These are phyloP conservation scores for Euclidia mi DNA, from an alignment of 2,888 invertebrate genomes.

Conservation along the genomic window DNA sequence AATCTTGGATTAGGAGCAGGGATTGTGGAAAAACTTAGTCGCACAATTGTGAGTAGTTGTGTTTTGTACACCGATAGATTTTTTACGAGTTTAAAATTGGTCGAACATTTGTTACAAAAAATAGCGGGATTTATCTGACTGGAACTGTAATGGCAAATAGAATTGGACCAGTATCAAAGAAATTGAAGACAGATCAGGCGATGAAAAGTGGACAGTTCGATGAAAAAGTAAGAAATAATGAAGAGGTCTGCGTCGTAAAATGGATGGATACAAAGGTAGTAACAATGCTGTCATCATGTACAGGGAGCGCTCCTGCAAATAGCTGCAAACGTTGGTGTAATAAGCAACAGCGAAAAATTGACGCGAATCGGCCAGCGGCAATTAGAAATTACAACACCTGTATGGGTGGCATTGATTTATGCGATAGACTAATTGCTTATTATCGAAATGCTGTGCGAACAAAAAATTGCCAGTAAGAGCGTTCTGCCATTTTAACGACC, in stretches of 20 bases:
- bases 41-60: slow-evolving; percentile 30
- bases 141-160: slow-evolving; percentile 39
- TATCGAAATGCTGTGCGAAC: slow-evolving; percentile 52
- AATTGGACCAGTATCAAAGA: slow-evolving; percentile 39
- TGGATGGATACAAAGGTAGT: slow-evolving; percentile 48
- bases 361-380: slow-evolving; percentile 38
- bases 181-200: slow-evolving; percentile 39
- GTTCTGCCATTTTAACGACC: slow-evolving; percentile 36
- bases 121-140: slow-evolving; percentile 29
- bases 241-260: slow-evolving; percentile 52
- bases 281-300: slow-evolving; percentile 51
- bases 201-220: slow-evolving; percentile 46
- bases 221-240: slow-evolving; percentile 41
- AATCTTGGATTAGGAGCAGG: slow-evolving; percentile 39
- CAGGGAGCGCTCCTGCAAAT: slow-evolving; percentile 42
- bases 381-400: slow-evolving; percentile 55
- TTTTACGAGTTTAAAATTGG: slow-evolving; percentile 25
- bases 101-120: slow-evolving; percentile 16
- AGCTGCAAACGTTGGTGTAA: slow-evolving; percentile 38
- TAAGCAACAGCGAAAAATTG: slow-evolving; percentile 36
- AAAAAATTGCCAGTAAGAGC: slow-evolving; percentile 31
- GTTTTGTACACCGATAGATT: slow-evolving; percentile 30
- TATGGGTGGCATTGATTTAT: slow-evolving; percentile 60
- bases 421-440: slow-evolving; percentile 58
- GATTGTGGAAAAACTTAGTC: slow-evolving; percentile 35